Evolutionary conservation across 2,888 invertebrate genomes (phyloP), one percentile per base, ranked within the genome.

Genomic region (Merodon equestris): DNA sequence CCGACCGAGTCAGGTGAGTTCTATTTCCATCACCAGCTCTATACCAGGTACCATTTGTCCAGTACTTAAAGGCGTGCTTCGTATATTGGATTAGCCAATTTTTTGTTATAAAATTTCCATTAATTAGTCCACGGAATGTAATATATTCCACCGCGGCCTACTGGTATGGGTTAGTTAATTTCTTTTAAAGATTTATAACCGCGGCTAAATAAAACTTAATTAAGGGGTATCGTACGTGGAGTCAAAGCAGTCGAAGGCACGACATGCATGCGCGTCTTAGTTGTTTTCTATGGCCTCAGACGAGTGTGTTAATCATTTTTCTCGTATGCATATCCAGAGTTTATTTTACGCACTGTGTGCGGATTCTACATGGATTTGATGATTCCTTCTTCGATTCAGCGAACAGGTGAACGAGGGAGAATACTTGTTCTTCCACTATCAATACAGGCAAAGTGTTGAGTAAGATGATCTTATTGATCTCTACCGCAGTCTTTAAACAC

Each of bases 391-490:
- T 7, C 3, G 66, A 15, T 56, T 54, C 18, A 50, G 58, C 15
- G 14, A 79, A 7, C 27, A 58, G 68, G 73, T 68, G 73, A 58
- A 68, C 42, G n/a, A 17, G 10, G 13, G 58, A 19, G 56, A 36
- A 57, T 47, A 57, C 27, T 36, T 36, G 27, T 57, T 66, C 40
- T 34, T 48, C 34, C 18, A 42, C 27, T 27, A 27, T 27, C 27
- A 27, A 7, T 7, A 13, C 36, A 54, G 36, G 13, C 14, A 67
- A 47, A 19, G 10, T 40, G 40, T 10, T 40, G 38, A 15, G 38
- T 34, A 45, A 60, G 15, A 53, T 10, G 53, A 58, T 58, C 19
- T 15, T 34, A 77, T 77, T 72, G 72, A 77, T 72, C 67, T 77
- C 51, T 56, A 63, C 77, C 77, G 73, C 64, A 42, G 18, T 50